Evolutionary conservation across 2,797 vertebrate genomes (phyloP).

Genomic region (Bradypodion ventrale): DNA sequence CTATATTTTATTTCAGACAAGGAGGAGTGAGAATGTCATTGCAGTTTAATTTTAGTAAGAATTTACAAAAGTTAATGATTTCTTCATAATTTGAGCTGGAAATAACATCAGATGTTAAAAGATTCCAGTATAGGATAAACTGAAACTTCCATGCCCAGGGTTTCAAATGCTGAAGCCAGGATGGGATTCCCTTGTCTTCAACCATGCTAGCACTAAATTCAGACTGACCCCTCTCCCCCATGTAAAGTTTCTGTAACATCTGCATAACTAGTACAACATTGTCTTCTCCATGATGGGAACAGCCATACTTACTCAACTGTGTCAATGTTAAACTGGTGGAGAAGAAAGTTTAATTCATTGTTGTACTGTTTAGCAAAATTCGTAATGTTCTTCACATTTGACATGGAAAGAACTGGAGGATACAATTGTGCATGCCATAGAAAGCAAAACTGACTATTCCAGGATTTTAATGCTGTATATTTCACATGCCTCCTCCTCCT

Average conservation of each 20-base stretch:
- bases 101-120: neutral
- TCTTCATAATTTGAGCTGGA: neutral
- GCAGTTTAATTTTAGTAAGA: neutral
- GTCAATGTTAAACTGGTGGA: neutral
- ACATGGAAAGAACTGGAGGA: neutral
- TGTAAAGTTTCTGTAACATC: neutral
- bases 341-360: neutral
- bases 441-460: neutral
- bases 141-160: neutral
- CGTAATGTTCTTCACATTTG: neutral
- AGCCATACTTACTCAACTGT: neutral
- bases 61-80: neutral
- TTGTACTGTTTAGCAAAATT: neutral
- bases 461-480: neutral
- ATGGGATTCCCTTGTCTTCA: neutral
- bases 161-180: neutral
- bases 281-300: neutral
- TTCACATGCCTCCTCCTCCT: too few relatives aligned
- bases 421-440: neutral
- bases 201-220: neutral
- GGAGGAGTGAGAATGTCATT: neutral
- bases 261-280: neutral
- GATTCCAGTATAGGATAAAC: neutral
- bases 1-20: neutral
- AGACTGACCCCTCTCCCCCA: neutral